phyloP scores from a whole-genome alignment of 2,888 invertebrate genomes.

The Ferdinandea cuprea region DNA sequence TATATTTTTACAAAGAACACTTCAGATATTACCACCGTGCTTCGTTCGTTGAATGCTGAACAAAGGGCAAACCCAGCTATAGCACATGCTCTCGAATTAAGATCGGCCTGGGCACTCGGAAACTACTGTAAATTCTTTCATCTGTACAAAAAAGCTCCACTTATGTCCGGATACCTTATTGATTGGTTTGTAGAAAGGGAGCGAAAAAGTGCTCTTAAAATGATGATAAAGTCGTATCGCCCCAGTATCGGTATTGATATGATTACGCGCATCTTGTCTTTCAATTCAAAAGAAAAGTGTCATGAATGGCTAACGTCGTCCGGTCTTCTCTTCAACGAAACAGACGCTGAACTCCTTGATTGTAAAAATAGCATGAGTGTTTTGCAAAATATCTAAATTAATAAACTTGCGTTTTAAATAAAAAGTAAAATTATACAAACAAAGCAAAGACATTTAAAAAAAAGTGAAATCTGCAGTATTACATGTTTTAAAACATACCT shows the following conservation, averaged over 20 bases:
- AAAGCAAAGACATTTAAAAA: constrained; percentile 6
- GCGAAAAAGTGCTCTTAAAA: constrained; percentile 94
- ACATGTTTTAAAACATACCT: too few relatives aligned
- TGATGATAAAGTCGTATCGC: constrained; percentile 98
- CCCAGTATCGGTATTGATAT: constrained; percentile 94
- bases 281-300: constrained; percentile 92
- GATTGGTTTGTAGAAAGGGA: constrained; percentile 99
- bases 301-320: constrained; percentile 94
- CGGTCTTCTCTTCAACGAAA: constrained; percentile 89
- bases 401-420: constrained; percentile 12
- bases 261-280: constrained; percentile 94
- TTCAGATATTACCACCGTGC: constrained; percentile 96
- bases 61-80: constrained; percentile 93
- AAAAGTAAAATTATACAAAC: constrained; percentile 18
- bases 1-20: constrained; percentile 99
- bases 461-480: constrained; percentile 30
- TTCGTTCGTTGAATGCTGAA: constrained; percentile 90
- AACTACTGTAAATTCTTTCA: constrained; percentile 97
- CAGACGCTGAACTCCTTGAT: constrained; percentile 90
- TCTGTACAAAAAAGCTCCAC: constrained; percentile 93
- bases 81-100: constrained; percentile 92
- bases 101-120: constrained; percentile 96
- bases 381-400: constrained; percentile 69
- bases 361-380: constrained; percentile 87
- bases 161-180: constrained; percentile 98